phyloP scores from a whole-genome alignment of 2,113 vertebrate genomes.

The Sakesphorus luctuosus region DNA sequence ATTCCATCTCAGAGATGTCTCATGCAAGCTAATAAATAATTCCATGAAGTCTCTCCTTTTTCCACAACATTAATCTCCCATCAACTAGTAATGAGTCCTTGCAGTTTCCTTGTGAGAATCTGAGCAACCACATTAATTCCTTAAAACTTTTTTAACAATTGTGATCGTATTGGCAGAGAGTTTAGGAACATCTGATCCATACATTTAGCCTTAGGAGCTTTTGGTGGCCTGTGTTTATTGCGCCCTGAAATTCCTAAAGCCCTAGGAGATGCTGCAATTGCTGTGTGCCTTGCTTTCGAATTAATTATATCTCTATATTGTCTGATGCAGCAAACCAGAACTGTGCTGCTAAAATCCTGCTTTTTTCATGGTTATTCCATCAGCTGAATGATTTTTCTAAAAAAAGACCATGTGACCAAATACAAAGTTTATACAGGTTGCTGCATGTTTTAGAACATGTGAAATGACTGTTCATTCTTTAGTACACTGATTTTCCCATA shows the following conservation, averaged over 20 bases:
- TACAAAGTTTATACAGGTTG: background rate
- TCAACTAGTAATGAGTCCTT: constrained; percentile 37
- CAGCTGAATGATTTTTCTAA: background rate
- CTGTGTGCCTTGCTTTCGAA: background rate
- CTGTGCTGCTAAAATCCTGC: background rate
- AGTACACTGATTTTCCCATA: background rate
- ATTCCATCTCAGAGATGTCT: constrained; percentile 21
- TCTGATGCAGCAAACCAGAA: background rate
- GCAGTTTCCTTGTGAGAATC: constrained; percentile 12
- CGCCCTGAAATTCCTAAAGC: background rate
- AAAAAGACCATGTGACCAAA: background rate
- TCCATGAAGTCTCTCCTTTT: constrained; percentile 35
- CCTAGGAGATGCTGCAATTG: background rate
- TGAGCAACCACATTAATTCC: constrained; percentile 30
- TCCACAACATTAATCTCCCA: constrained; percentile 60
- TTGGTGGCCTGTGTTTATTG: background rate
- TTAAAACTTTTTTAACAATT: constrained; percentile 26
- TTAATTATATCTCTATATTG: background rate
- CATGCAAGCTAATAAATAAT: constrained; percentile 53
- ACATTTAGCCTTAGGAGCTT: background rate
- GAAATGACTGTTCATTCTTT: background rate
- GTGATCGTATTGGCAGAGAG: background rate
- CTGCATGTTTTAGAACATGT: background rate
- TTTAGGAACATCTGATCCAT: background rate
- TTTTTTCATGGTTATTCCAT: background rate